A percentile compares a stretch with the other conserved stretches of the same genome.
Conservation (phyloP, 1,140 invertebrate genomes). For the Cyrtorhinus lividipennis region DNA sequence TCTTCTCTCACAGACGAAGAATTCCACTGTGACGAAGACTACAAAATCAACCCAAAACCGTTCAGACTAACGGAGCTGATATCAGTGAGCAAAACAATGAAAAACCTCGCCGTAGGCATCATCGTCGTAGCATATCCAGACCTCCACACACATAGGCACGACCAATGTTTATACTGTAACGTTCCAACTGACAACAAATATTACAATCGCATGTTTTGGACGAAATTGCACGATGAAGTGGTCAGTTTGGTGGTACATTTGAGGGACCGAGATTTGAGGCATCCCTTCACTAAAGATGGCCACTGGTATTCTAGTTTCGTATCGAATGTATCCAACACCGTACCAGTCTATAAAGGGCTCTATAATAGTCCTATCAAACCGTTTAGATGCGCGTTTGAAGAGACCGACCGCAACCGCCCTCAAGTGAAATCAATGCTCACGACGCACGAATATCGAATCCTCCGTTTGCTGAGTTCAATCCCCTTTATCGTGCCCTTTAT, state of each 20-base stretch:
- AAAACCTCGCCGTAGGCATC: constrained; percentile 16
- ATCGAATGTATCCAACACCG: neutral
- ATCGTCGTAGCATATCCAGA: constrained; percentile 11
- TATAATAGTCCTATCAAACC: neutral
- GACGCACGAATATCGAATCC: neutral
- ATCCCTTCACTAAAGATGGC: constrained; percentile 10
- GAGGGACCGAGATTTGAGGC: neutral
- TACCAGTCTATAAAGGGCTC: neutral
- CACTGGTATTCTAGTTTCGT: constrained; percentile 12
- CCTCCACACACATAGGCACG: neutral
- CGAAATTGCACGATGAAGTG: neutral
- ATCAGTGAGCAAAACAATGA: constrained; percentile 12
- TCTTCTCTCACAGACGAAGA: constrained; percentile 79
- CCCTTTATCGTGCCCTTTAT: constrained; percentile 88
- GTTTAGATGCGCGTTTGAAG: neutral
- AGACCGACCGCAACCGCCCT: neutral
- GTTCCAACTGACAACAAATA: constrained; percentile 2
- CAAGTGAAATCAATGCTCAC: neutral
- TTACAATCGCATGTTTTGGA: constrained; percentile 7
- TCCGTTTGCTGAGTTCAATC: constrained; percentile 32
- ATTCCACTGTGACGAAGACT: constrained; percentile 38
- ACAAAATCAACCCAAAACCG: constrained; percentile 5
- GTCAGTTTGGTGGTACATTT: neutral
- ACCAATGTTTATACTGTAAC: constrained; percentile 1
- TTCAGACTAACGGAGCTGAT: constrained; percentile 11